Evolutionary conservation across 1,140 invertebrate species (phyloP).

Genomic region (Artemia franciscana): DNA sequence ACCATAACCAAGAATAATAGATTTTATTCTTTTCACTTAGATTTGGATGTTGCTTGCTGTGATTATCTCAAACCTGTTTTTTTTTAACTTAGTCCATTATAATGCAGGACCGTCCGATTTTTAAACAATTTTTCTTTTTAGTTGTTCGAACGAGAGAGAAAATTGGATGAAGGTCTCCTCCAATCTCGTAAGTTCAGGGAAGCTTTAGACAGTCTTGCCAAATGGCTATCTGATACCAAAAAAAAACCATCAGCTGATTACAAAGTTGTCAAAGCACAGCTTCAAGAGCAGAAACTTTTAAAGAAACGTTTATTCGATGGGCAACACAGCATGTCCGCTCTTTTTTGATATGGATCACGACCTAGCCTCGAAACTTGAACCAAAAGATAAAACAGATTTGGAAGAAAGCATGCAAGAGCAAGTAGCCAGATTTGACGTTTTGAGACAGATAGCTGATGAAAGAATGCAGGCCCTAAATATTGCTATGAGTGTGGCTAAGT

Average conservation of each 20-base stretch:
- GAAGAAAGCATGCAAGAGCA: conserved; percentile 68
- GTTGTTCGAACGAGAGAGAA: conserved; percentile 69
- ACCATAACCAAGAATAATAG: no score
- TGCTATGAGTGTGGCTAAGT: conserved; percentile 61
- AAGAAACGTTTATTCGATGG: conserved; percentile 87
- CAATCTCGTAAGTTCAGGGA: conserved; percentile 94
- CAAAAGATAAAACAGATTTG: conserved; percentile 58
- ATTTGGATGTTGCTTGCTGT: no score
- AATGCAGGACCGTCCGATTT: no score
- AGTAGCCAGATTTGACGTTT: conserved; percentile 54
- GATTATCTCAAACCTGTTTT: no score
- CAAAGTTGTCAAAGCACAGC: conserved; percentile 75
- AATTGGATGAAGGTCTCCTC: conserved; percentile 65
- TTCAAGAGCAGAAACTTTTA: conserved; percentile 46
- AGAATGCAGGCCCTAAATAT: conserved; percentile 64
- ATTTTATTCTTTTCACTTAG: no score
- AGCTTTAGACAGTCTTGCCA: conserved; percentile 28
- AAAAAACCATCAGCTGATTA: conserved; percentile 88
- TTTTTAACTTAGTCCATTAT: no score
- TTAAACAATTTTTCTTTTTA: conserved; percentile 20
- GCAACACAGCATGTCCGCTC: conserved; percentile 67
- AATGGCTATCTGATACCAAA: conserved; percentile 84
- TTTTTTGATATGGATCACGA: conserved; percentile 65
- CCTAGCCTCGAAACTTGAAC: conserved; percentile 54
- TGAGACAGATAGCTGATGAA: conserved; percentile 53